Evolutionary conservation across 92 coral and sea anemone species (phyloP).

Genomic region (Umimayanthus kanabou): DNA sequence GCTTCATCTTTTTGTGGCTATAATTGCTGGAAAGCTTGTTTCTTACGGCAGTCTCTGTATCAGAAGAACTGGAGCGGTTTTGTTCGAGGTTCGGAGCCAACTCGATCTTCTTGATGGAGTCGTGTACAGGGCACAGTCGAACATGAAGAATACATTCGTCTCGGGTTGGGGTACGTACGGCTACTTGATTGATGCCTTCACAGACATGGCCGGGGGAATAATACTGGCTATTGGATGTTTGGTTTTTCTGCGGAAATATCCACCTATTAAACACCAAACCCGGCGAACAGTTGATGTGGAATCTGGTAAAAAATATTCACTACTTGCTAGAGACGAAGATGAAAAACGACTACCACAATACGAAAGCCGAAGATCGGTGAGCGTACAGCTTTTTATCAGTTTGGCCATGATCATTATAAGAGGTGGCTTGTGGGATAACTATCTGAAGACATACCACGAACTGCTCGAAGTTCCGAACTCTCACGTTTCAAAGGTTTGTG

Average conservation of each 20-base stretch:
- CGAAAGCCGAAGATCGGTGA: constrained; percentile 55
- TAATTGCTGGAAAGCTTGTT: constrained; percentile 65
- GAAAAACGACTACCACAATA: constrained; percentile 54
- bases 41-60: constrained; percentile 63
- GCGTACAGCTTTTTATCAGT: constrained; percentile 49
- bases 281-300: constrained; percentile 49
- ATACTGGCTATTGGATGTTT: constrained; percentile 51
- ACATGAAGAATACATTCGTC: constrained; percentile 70
- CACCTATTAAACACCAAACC: constrained; percentile 65
- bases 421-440: constrained; percentile 78
- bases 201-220: constrained; percentile 80
- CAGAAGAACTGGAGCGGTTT: constrained; percentile 70
- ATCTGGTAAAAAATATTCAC: constrained; percentile 54
- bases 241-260: constrained; percentile 63
- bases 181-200: constrained; percentile 78
- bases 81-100: constrained; percentile 71
- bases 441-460: constrained; percentile 64
- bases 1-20: constrained; percentile 73
- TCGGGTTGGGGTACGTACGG: constrained; percentile 89
- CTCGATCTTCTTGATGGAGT: constrained; percentile 82
- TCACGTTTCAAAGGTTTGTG: constrained; percentile 62
- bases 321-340: constrained; percentile 55
- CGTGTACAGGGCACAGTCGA: constrained; percentile 77
- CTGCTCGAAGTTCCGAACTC: constrained; percentile 71
- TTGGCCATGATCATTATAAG: constrained; percentile 59